Evolutionary conservation across 2,888 invertebrate genomes (phyloP), one percentile per base, ranked within the genome.

Genomic region (Catocala nupta): DNA sequence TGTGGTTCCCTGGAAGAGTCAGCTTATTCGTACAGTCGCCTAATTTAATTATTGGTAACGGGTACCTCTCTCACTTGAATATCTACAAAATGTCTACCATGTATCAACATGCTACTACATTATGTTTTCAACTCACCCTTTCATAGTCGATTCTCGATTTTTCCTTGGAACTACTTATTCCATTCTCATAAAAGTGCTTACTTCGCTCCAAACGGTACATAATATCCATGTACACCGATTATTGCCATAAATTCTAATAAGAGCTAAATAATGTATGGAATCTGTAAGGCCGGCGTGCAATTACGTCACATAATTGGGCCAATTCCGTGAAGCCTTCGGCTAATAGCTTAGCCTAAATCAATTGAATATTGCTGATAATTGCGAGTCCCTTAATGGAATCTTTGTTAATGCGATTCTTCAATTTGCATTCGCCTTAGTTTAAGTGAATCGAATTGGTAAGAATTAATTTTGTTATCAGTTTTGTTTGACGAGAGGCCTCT

Each of bases 261-360:
- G 65, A 68, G 64, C 49, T 71, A 68, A 71, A 68, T 77, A 70
- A 70, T 75, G 56, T 55, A 73, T 65, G 64, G 66, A 71, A 67
- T 78, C 63, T 52, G 45, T 72, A 68, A 75, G 64, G 66, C 59
- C 54, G 59, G 53, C 56, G 52, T 64, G 70, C 72, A 73, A 81
- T 80, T 73, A 80, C 52, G 16, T 50, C 16, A 44, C 48, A 72
- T 81, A 81, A 81, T 80, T 81, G 76, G 70, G 68, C 76, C 73
- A 75, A 71, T 65, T 75, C 54, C 55, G 57, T 49, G 64, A 63
- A 58, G 73, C 73, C 55, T 48, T 55, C 16, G 71, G 77, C 76
- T 75, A 79, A 78, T 78, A 74, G 76, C 72, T 70, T 59, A 75
- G 76, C 76, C 70, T 80, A 78, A 81, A 80, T 80, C 77, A 81